Evolutionary conservation across 2,888 invertebrate species (phyloP).

Genomic region (Polia nebulosa): DNA sequence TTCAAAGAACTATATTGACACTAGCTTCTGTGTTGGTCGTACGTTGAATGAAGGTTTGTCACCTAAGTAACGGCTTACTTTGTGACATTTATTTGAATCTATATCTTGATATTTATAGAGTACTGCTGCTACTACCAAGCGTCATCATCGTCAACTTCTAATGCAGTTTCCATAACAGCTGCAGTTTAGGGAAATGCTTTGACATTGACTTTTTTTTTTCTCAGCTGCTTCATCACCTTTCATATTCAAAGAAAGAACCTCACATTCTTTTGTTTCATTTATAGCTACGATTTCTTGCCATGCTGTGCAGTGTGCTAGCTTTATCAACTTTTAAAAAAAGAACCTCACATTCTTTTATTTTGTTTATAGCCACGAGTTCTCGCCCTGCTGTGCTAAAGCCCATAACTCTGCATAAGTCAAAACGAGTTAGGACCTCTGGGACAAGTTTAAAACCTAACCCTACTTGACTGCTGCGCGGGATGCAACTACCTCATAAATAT

Average conservation of each 20-base stretch:
- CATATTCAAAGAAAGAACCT: neutral
- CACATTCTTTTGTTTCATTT: conserved; percentile 3
- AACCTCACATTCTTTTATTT: neutral
- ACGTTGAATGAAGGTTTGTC: neutral
- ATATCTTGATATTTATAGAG: neutral
- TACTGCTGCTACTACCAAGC: neutral
- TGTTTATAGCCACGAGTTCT: conserved; percentile 4
- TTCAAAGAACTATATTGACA: conserved; percentile 17
- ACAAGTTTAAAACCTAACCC: conserved; percentile 25
- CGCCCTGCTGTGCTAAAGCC: neutral
- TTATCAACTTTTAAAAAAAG: neutral
- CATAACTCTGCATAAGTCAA: conserved; percentile 23
- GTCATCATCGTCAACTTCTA: neutral
- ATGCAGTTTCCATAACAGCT: neutral
- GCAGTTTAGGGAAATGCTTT: neutral
- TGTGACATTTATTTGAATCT: neutral
- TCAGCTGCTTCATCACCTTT: neutral
- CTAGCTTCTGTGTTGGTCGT: conserved; percentile 5
- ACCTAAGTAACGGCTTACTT: neutral
- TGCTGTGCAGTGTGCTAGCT: neutral
- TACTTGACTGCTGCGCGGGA: conserved; percentile 34
- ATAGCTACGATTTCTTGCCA: neutral
- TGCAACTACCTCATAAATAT: conserved; percentile 49
- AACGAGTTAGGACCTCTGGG: conserved; percentile 25
- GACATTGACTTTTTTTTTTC: too few species aligned